Evolutionary conservation across 2,888 invertebrate species (phyloP).

Genomic region (Pammene fasciana): DNA sequence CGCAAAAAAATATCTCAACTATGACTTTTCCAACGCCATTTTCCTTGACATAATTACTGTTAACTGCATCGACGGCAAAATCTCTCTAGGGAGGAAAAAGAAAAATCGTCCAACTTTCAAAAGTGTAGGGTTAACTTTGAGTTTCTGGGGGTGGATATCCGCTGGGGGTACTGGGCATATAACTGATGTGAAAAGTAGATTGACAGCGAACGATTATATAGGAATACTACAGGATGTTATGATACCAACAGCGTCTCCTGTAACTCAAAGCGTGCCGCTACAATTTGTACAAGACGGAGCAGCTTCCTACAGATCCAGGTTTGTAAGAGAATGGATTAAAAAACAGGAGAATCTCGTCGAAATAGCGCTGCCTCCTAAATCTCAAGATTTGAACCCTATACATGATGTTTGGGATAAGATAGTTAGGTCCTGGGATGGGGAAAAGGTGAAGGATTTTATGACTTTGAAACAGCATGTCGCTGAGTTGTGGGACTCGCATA

Average conservation of each 20-base stretch:
- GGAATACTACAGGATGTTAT: slow-evolving; percentile 17
- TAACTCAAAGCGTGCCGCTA: not conserved
- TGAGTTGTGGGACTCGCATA: slow-evolving; percentile 17
- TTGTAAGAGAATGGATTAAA: slow-evolving; percentile 21
- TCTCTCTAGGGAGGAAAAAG: slow-evolving; percentile 9
- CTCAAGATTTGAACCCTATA: slow-evolving; percentile 10
- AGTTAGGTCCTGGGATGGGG: not conserved
- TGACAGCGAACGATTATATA: slow-evolving; percentile 21
- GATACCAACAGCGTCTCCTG: slow-evolving; percentile 13
- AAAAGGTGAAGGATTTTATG: slow-evolving; percentile 10
- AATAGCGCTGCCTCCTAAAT: slow-evolving; percentile 14
- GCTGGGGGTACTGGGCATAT: not conserved
- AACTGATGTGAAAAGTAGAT: slow-evolving; percentile 13
- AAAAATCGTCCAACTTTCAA: slow-evolving; percentile 12
- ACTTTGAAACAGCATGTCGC: slow-evolving; percentile 13
- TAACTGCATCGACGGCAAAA: slow-evolving; percentile 6
- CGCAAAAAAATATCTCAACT: slow-evolving; percentile 21
- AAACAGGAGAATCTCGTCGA: slow-evolving; percentile 18
- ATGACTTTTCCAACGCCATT: slow-evolving; percentile 15
- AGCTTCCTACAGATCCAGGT: slow-evolving; percentile 17
- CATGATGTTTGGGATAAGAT: slow-evolving; percentile 19
- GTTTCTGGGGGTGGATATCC: slow-evolving; percentile 22
- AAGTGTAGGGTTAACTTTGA: slow-evolving; percentile 6
- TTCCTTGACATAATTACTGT: slow-evolving; percentile 14
- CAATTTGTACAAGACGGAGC: slow-evolving; percentile 23